Percentiles rank a stretch among this genome's conserved stretches.
Evolutionary conservation across 30 jellyfish, hydroid and myxozoan species (phyloP).

Genomic region (Aurelia sp.): DNA sequence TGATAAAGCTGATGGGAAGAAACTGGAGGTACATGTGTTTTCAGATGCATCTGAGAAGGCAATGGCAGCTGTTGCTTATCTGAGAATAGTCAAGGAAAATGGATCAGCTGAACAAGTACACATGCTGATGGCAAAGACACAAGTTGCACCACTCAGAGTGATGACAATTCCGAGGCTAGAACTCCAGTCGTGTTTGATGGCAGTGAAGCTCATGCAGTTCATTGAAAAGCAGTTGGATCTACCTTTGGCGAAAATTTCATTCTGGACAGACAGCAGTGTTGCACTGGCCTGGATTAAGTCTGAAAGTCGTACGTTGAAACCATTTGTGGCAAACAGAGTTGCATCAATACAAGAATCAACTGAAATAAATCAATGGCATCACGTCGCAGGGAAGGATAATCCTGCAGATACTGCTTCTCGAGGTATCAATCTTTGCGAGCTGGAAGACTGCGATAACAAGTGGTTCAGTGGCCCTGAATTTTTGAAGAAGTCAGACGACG

Average conservation of each 20-base stretch:
- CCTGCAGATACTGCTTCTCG: constrained; percentile 57
- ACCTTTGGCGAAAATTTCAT: constrained; percentile 13
- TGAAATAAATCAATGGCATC: constrained; percentile 42
- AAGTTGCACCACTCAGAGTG: not conserved
- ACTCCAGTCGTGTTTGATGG: constrained; percentile 55
- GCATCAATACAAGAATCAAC: constrained; percentile 36
- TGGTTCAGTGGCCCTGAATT: constrained; percentile 62
- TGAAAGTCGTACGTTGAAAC: constrained; percentile 20
- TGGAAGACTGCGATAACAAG: constrained; percentile 20
- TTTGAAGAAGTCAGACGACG: constrained; percentile 10
- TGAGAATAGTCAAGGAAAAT: constrained; percentile 11
- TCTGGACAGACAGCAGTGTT: constrained; percentile 59
- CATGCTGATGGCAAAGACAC: constrained; percentile 51
- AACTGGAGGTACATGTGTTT: constrained; percentile 38
- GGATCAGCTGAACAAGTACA: constrained; percentile 24
- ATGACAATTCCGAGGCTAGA: constrained; percentile 53
- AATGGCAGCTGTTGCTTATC: constrained; percentile 50
- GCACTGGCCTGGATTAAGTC: constrained; percentile 5
- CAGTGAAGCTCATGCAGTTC: constrained; percentile 29
- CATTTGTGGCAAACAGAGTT: constrained; percentile 63
- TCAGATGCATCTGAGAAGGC: constrained; percentile 71
- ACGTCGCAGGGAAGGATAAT: constrained; percentile 48
- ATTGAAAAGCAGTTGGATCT: constrained; percentile 15
- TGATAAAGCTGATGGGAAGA: constrained; percentile 25
- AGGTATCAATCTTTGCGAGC: constrained; percentile 27